phyloP scores from a whole-genome alignment of 2,113 vertebrate species.

The Eulacestoma nigropectus region DNA sequence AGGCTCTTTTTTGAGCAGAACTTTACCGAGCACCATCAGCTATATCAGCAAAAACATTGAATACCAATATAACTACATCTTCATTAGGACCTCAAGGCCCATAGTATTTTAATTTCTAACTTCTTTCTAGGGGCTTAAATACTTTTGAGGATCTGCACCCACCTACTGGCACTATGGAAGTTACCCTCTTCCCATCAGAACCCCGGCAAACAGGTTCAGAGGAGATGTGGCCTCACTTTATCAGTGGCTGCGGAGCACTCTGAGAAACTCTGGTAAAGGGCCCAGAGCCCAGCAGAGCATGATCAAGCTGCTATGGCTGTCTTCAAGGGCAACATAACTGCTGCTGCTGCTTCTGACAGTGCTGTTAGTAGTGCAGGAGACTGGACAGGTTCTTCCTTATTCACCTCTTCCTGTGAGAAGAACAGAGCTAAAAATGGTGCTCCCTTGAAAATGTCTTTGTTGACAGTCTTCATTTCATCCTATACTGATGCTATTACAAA shows the following conservation, averaged over 20 bases:
- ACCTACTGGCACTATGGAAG: background rate
- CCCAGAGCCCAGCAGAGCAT: background rate
- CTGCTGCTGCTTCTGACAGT: background rate
- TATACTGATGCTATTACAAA: background rate
- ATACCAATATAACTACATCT: slow-evolving; percentile 14
- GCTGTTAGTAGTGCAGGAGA: background rate
- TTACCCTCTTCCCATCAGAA: background rate
- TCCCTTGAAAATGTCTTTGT: background rate
- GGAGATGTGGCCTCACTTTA: background rate
- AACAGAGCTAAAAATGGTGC: background rate
- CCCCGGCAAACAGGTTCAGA: background rate
- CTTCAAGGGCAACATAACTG: background rate
- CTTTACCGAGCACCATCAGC: slow-evolving; percentile 32
- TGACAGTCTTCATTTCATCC: background rate
- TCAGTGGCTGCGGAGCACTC: background rate
- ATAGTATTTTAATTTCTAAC: background rate
- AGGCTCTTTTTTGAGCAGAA: slow-evolving; percentile 46
- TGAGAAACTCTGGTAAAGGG: background rate
- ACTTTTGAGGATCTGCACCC: background rate
- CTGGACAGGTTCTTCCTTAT: background rate
- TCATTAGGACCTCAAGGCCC: background rate
- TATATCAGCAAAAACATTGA: slow-evolving; percentile 23
- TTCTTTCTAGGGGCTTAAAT: background rate
- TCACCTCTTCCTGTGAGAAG: background rate
- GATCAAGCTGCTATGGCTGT: background rate